These are phyloP conservation scores for Sipha flava DNA, from an alignment of 1,140 invertebrate species.

Conservation along the genomic window DNA sequence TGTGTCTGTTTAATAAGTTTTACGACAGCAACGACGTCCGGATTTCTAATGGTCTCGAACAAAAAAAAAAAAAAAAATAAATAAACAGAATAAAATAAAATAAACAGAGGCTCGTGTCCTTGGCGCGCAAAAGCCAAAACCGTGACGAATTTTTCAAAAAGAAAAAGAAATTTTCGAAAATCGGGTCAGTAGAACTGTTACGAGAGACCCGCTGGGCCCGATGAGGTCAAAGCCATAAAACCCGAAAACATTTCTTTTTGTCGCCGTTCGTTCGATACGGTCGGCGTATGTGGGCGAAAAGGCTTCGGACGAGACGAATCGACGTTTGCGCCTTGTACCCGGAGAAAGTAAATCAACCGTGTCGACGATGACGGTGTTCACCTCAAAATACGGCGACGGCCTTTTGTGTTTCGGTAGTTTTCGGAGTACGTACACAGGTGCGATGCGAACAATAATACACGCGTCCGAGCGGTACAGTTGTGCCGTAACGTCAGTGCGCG, in stretches of 20 bases:
- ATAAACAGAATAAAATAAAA: neutral
- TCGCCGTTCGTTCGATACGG: too few species aligned
- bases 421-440: too few species aligned
- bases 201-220: neutral
- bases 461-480: too few species aligned
- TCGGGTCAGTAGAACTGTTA: neutral
- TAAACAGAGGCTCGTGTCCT: neutral
- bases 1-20: neutral
- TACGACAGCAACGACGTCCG: neutral
- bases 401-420: too few species aligned
- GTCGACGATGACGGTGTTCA: too few species aligned
- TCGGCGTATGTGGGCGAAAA: too few species aligned
- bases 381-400: too few species aligned
- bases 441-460: too few species aligned
- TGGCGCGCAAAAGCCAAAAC: neutral
- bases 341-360: too few species aligned
- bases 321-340: too few species aligned
- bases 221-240: conserved; percentile 4
- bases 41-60: neutral
- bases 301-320: too few species aligned
- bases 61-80: neutral
- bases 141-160: neutral
- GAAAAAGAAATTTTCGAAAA: neutral
- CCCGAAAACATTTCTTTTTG: neutral
- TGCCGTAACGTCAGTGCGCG: too few species aligned